Base-by-base conservation (phyloP, 2,113 vertebrate genomes). In the Bucco capensis region DNA sequence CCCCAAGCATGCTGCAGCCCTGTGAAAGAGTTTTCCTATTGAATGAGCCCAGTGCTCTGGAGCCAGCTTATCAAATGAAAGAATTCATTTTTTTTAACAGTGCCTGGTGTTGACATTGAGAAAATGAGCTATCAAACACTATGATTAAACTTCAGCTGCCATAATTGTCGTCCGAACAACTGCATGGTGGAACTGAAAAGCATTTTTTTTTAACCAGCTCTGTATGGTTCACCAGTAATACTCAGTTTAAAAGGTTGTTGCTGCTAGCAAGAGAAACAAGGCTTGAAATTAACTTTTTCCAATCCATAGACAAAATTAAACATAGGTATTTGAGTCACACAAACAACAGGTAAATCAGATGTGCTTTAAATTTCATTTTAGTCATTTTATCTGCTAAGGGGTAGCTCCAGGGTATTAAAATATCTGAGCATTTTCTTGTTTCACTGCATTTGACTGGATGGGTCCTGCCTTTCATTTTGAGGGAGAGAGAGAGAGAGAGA, bases 21-120 rank as follows among this genome's bases (percentile, higher is more conserved):
- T 97, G 97, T 97, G 97, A 98, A 97, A 97, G 98, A 97, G 96
- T 97, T 98, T 97, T 96, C 92, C 93, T 96, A 98, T 96, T 97
- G 97, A 98, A 97, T 98, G 98, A 98, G 97, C 96, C 94, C 88
- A 91, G 98, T 97, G 98, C 97, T 97, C 92, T 97, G 97, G 96
- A 98, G 97, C 97, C 98, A 98, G 98, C 98, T 98, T 98, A 98
- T 98, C 98, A 98, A 98, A 97, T 92, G 97, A 98, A 97, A 97
- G 98, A 98, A 98, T 98, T 98, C 97, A 98, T 98, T 98, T 98
- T 98, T 98, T 98, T 98, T 97, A 85, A 97, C 97, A 96, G 98
- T 97, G 98, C 98, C 98, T 98, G 89, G 75, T 98, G 98, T 98
- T 99, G 98, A 98, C 98, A 98, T 98, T 98, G 98, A 98, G 98